Evolutionary conservation across 2,888 invertebrate genomes (phyloP), one percentile per base, ranked within the genome.

Genomic region (Chymomyza procnemis): DNA sequence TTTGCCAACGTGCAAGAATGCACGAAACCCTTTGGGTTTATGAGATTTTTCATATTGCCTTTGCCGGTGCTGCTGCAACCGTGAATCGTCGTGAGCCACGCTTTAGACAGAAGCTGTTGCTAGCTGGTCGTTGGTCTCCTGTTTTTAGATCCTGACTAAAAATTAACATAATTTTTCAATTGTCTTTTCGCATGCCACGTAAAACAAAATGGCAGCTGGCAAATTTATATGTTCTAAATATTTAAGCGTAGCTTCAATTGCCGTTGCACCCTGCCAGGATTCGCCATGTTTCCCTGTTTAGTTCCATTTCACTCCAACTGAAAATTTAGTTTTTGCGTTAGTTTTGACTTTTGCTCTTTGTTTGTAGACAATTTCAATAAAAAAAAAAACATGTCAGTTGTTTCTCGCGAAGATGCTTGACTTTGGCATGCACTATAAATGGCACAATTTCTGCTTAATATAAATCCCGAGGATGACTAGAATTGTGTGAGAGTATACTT

Each of bases 111-210:
- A 4, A 41, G 34, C 34, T 41, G 50, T 3, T 12, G n/a, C 14
- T 50, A 5, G 34, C 5, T 34, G 50, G 16, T 50, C 16, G 50
- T 50, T 50, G 50, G 16, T 50, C 19, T 14, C 50, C 50, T 1
- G 16, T 6, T 19, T 50, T 50, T 50, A 16, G 16, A 19, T 50
- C n/a, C 50, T n/a, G n/a, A 6, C 50, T 57, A 64, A 52, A 26
- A 80, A 80, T 81, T 77, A 71, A 71, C 80, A 81, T 82, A 81
- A 81, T 81, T 80, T 80, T 80, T 80, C 80, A 77, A 79, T 81
- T 80, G 75, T 68, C 76, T 71, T 71, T 73, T 69, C 62, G 50
- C 61, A 48, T 21, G 16, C 21, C 34, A 41, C 34, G 34, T 41
- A 41, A 41, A 41, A 41, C 34, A 41, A 41, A 41, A 41, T 41